Percentiles rank a stretch among this genome's conserved stretches.
Conservation (phyloP, 2,113 vertebrate genomes). For the Vidua macroura region DNA sequence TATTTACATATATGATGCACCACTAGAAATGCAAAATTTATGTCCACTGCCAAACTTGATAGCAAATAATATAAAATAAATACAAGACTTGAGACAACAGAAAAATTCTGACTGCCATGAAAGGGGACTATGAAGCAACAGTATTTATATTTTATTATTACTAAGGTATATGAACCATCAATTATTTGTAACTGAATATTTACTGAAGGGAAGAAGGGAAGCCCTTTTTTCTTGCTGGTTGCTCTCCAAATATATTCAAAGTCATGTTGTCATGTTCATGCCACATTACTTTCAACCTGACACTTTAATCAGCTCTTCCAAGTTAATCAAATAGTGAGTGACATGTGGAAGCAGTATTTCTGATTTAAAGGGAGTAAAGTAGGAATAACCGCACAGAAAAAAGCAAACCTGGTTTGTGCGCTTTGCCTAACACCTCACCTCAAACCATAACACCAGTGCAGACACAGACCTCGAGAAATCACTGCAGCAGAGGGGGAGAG, state of each 20-base stretch:
- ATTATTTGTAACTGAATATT: not conserved
- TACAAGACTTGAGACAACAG: not conserved
- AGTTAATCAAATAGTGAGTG: not conserved
- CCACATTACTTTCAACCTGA: not conserved
- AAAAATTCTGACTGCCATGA: not conserved
- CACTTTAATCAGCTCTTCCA: not conserved
- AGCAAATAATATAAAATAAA: not conserved
- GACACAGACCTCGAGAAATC: not conserved
- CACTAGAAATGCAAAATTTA: not conserved
- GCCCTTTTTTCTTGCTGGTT: not conserved
- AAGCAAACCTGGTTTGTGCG: not conserved
- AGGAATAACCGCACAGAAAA: not conserved
- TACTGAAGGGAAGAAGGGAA: not conserved
- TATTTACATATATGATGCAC: not conserved
- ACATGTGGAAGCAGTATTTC: not conserved
- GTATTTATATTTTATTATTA: not conserved
- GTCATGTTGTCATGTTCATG: not conserved
- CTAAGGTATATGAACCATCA: not conserved
- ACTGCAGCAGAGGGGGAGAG: not conserved
- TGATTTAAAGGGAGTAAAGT: not conserved
- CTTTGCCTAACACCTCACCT: not conserved
- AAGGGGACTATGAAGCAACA: not conserved
- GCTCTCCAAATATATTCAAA: not conserved
- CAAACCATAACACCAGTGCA: not conserved
- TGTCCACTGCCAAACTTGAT: not conserved